These are phyloP conservation scores for Paramormyrops hopkinsi DNA, from an alignment of 2,797 vertebrate genomes.

Conservation along the genomic window DNA sequence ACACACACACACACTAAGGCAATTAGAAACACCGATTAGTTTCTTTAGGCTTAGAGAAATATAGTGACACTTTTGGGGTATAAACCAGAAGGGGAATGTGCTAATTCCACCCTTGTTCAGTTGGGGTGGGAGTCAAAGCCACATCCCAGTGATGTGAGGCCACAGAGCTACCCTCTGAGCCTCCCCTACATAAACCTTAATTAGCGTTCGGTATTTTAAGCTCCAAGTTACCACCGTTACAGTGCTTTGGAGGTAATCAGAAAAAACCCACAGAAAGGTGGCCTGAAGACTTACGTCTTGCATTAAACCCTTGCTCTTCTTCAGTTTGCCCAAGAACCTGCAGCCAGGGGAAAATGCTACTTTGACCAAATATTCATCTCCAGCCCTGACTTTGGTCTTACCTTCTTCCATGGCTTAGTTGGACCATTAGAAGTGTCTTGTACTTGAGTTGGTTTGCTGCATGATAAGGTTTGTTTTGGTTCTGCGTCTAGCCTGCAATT, in stretches of 20 bases:
- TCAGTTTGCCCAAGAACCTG: neutral
- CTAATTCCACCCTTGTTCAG: neutral
- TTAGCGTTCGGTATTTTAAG: neutral
- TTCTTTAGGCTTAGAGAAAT: neutral
- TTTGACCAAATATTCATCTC: constrained; percentile 15
- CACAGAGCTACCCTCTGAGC: neutral
- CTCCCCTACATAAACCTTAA: neutral
- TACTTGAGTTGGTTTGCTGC: constrained; percentile 35
- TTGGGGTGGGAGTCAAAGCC: neutral
- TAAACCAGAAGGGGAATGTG: neutral
- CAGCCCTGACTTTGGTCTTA: constrained; percentile 37
- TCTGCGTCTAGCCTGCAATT: constrained; percentile 58
- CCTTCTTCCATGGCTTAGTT: constrained; percentile 40
- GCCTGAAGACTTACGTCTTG: neutral
- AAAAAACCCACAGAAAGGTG: neutral
- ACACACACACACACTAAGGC: neutral
- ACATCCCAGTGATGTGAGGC: neutral
- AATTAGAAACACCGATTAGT: neutral
- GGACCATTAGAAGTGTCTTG: constrained; percentile 43
- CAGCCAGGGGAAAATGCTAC: neutral
- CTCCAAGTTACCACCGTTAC: neutral
- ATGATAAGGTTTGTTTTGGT: constrained; percentile 54
- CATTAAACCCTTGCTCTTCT: no score
- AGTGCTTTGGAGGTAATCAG: neutral
- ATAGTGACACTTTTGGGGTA: neutral